Evolutionary conservation across 2,888 invertebrate genomes (phyloP), one percentile per base, ranked within the genome.

Genomic region (Netelia virgata): DNA sequence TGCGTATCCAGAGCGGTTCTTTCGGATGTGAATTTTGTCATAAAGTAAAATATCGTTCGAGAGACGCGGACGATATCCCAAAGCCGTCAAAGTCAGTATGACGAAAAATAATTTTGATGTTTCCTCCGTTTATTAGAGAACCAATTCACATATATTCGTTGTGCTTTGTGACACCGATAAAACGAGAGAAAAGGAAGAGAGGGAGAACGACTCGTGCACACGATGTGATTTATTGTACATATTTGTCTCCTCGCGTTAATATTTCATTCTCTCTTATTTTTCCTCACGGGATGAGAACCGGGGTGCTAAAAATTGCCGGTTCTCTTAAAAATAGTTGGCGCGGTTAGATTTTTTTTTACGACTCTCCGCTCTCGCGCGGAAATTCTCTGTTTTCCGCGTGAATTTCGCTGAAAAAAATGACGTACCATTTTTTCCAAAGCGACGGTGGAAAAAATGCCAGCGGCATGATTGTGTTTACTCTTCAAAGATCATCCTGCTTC

Each of bases 391-490:
- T 80, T 77, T 63, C 47, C 74, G 70, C 53, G 23, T 53, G 55
- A 61, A 75, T 73, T 69, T 81, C 61, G 63, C 50, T 69, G 14
- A 64, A 77, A 80, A 81, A 80, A 80, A 53, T 53, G 55, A 57
- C 50, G 50, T 47, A 68, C n/a, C n/a, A 3, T n/a, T 53, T 53
- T 77, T 70, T 73, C 68, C 47, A 61, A 64, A 9, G 9, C 66
- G 11, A 61, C 9, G 72, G 50, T 14, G 75, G 81, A 81, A 81
- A 80, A 66, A 57, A 41, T 55, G 61, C 53, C 53, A 69, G 55
- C 84, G 73, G 61, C 61, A 84, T 81, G 43, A 84, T 84, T 69
- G 73, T 73, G 80, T 81, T 84, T 84, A 77, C 73, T 77, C 76
- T 80, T 61, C 69, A 28, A 73, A 81, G 76, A 81, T 81, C 61